Evolutionary conservation across 2,888 invertebrate species (phyloP).

Genomic region (Dasysyrphus albostriatus): DNA sequence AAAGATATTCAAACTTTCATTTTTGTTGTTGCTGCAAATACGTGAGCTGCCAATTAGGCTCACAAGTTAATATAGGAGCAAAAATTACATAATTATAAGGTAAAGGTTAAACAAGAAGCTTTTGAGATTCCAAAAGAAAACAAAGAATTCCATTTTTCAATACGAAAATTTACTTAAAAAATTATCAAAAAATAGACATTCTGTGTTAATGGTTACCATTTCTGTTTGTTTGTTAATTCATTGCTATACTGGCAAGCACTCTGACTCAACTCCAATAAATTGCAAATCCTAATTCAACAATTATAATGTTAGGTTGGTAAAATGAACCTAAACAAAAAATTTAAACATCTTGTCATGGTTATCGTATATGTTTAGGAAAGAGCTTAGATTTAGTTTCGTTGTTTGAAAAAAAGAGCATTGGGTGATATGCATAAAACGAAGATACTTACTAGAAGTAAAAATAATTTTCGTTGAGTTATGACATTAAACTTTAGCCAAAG

Average conservation of each 20-base stretch:
- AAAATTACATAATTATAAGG: neutral
- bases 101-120: neutral
- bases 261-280: neutral
- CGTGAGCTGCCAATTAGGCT: neutral
- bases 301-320: neutral
- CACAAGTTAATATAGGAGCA: neutral
- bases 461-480: too few relatives aligned
- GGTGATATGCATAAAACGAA: too few relatives aligned
- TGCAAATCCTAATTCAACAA: neutral
- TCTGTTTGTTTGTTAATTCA: neutral
- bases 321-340: neutral
- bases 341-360: neutral
- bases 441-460: too few relatives aligned
- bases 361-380: neutral
- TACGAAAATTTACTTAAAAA: neutral
- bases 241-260: neutral
- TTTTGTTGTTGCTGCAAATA: neutral
- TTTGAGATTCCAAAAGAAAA: neutral
- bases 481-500: too few relatives aligned
- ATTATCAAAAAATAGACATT: neutral
- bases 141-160: neutral
- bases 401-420: too few relatives aligned
- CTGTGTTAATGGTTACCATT: neutral
- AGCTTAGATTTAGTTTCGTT: too few relatives aligned
- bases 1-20: neutral